Evolutionary conservation across 2,113 vertebrate species (phyloP).

Genomic region (Otis tarda): DNA sequence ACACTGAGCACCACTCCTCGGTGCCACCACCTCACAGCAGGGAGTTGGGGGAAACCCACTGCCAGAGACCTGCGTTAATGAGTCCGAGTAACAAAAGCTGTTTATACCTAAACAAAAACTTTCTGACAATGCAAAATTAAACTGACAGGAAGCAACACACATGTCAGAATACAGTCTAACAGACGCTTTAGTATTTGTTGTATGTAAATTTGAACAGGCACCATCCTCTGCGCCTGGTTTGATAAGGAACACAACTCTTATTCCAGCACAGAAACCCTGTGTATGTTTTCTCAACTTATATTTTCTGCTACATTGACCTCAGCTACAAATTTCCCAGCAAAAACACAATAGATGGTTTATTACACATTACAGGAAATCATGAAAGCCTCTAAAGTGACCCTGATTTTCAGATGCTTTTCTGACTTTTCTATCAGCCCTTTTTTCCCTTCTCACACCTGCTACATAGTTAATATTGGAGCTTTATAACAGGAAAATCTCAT

Average conservation of each 20-base stretch:
- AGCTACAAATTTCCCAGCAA: background rate
- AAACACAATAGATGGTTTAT: background rate
- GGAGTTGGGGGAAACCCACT: background rate
- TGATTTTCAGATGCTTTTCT: background rate
- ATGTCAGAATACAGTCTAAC: background rate
- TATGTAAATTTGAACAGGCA: background rate
- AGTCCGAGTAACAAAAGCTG: background rate
- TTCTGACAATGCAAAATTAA: conserved; percentile 5
- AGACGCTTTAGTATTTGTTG: conserved; percentile 17
- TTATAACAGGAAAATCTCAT: background rate
- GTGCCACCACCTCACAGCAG: accelerated
- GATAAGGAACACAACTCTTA: background rate
- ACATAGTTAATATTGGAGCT: background rate
- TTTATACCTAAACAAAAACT: conserved; percentile 29
- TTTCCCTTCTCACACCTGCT: background rate
- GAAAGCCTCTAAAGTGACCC: background rate
- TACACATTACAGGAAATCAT: background rate
- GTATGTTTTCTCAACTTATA: background rate
- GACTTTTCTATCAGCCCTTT: conserved; percentile 11
- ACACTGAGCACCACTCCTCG: accelerated
- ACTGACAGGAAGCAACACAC: conserved; percentile 22
- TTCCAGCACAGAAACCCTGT: background rate
- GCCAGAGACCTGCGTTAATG: background rate
- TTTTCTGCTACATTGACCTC: conserved; percentile 13
- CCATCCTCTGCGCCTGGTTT: background rate